Conservation (phyloP, 2,797 vertebrate species). For the Acanthurus lineatus region DNA sequence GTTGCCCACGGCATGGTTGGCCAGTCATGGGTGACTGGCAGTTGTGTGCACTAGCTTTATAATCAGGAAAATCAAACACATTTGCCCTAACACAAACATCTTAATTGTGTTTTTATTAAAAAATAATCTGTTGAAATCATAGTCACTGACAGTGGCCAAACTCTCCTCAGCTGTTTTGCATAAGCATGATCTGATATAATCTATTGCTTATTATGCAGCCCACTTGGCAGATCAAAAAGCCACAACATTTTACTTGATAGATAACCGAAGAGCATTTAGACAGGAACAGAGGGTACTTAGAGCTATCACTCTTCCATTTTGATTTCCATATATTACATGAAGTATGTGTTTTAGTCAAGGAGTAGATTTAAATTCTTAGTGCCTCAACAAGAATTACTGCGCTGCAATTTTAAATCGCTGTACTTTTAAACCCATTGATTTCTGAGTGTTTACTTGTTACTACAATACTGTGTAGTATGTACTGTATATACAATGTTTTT, state of each 20-base stretch:
- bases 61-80: conserved; percentile 7
- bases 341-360: background rate
- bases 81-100: background rate
- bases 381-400: background rate
- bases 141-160: conserved; percentile 5
- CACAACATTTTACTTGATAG: conserved; percentile 45
- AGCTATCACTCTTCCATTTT: background rate
- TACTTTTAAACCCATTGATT: background rate
- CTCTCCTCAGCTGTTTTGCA: background rate
- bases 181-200: conserved; percentile 25
- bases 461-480: background rate
- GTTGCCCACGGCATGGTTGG: conserved; percentile 8
- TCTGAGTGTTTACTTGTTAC: background rate
- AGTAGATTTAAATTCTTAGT: background rate
- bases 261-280: background rate
- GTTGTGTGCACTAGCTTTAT: conserved; percentile 18
- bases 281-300: background rate
- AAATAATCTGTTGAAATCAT: conserved; percentile 4
- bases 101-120: conserved; percentile 1
- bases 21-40: conserved; percentile 2
- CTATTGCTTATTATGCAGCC: background rate
- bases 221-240: conserved; percentile 14
- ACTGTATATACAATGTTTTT: background rate
- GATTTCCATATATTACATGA: background rate
- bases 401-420: background rate